Evolutionary conservation across 2,888 invertebrate genomes (phyloP).

Genomic region (Minunthozetes semirufus): DNA sequence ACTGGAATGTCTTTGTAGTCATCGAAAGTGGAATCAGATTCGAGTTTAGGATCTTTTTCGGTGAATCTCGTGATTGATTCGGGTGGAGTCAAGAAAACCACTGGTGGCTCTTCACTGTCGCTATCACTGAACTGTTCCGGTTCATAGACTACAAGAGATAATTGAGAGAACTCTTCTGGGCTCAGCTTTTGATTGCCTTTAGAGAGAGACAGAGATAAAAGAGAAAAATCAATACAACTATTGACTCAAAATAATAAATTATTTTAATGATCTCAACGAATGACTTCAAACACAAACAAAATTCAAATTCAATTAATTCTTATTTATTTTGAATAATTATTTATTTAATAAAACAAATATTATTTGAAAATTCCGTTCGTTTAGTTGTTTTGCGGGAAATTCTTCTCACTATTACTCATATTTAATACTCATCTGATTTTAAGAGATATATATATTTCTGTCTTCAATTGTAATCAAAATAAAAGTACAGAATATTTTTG

Average conservation of each 20-base stretch:
- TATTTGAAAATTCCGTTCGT: no score
- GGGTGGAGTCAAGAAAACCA: slow-evolving; percentile 4
- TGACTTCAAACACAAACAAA: no score
- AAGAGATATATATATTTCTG: no score
- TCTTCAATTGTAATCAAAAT: not conserved
- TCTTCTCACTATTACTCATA: no score
- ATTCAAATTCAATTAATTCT: no score
- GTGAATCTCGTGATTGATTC: not conserved
- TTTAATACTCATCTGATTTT: no score
- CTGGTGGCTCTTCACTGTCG: slow-evolving; percentile 9
- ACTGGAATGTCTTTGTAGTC: slow-evolving; percentile 9
- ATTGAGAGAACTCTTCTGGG: slow-evolving; percentile 9
- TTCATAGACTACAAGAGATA: slow-evolving; percentile 1
- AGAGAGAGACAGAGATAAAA: not conserved
- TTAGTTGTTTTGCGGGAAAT: no score
- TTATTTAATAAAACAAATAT: no score
- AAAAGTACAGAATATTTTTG: not conserved
- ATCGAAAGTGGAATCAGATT: not conserved
- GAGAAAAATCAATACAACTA: no score
- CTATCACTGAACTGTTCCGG: slow-evolving; percentile 25
- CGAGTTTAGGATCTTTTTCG: not conserved
- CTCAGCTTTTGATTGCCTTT: slow-evolving; percentile 5
- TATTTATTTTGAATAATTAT: no score
- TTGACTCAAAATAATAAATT: no score
- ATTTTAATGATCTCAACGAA: no score